Evolutionary conservation across 2,797 vertebrate genomes (phyloP).

Genomic region (Hyperoplus lanceolatus): DNA sequence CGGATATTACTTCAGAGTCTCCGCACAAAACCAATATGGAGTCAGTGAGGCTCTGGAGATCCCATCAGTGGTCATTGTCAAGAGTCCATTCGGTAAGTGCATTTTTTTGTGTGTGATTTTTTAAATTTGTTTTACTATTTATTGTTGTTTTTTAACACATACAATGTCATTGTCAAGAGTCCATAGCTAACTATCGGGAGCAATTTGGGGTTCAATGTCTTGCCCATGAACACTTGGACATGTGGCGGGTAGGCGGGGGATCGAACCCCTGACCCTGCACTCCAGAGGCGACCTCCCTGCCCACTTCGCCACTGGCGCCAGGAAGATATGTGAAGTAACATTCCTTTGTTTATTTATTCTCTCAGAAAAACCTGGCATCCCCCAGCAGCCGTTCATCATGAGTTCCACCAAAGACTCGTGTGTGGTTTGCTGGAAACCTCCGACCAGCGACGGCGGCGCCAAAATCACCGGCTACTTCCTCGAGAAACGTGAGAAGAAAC

Average conservation of each 20-base stretch:
- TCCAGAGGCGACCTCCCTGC: no score
- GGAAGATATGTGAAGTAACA: background rate
- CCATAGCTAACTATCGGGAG: no score
- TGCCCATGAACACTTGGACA: no score
- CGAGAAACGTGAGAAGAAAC: constrained; percentile 98
- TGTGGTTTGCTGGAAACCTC: constrained; percentile 95
- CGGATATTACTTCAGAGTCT: constrained; percentile 98
- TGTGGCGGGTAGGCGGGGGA: no score
- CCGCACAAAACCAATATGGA: constrained; percentile 96
- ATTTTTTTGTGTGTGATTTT: no score
- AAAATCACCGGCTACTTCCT: constrained; percentile 96
- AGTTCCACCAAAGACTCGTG: constrained; percentile 94
- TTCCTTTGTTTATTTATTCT: constrained; percentile 22
- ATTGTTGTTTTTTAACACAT: no score
- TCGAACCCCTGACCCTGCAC: no score
- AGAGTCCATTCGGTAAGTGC: constrained; percentile 94
- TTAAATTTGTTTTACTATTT: no score
- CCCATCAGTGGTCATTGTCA: constrained; percentile 92
- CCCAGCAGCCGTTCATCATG: constrained; percentile 91
- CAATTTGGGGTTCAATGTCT: no score
- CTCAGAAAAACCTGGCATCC: constrained; percentile 94
- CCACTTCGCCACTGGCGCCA: no score
- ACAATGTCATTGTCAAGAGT: no score
- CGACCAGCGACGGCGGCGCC: constrained; percentile 95
- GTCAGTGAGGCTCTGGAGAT: constrained; percentile 96